Percentiles rank a stretch among this genome's conserved stretches.
Conservation (phyloP, 2,797 vertebrate genomes). For the Poeciliopsis turneri region DNA sequence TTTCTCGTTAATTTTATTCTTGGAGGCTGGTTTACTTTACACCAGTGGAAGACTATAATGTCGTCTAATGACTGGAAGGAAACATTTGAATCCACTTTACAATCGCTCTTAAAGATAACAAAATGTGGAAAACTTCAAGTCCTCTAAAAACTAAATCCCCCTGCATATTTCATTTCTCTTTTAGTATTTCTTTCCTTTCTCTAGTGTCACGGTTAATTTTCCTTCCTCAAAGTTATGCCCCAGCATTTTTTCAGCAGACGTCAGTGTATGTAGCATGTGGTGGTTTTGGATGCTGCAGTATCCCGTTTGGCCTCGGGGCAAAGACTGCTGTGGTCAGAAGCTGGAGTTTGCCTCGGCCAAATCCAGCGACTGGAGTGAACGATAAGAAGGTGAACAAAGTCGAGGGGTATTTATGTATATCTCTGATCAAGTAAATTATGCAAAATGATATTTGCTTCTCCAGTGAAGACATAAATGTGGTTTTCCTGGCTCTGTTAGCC, state of each 20-base stretch:
- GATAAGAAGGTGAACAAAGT: constrained; percentile 46
- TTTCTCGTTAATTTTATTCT: not conserved
- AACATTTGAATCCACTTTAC: not conserved
- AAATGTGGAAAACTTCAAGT: constrained; percentile 8
- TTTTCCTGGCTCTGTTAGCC: constrained; percentile 46
- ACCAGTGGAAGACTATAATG: not conserved
- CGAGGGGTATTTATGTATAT: not conserved
- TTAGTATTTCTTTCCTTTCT: constrained; percentile 19
- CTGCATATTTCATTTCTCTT: constrained; percentile 18
- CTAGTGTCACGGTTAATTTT: constrained; percentile 23
- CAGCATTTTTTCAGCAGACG: constrained; percentile 12
- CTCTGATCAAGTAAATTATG: constrained; percentile 5
- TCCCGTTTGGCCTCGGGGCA: constrained; percentile 51
- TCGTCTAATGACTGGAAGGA: not conserved
- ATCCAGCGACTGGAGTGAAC: constrained; percentile 44
- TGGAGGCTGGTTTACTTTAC: not conserved
- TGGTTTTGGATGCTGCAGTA: constrained; percentile 43
- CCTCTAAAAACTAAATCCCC: constrained; percentile 1
- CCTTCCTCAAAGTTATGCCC: constrained; percentile 19
- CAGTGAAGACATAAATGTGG: not conserved
- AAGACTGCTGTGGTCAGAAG: constrained; percentile 47
- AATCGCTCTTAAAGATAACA: not conserved
- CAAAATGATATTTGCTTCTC: not conserved
- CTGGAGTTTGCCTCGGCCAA: constrained; percentile 28
- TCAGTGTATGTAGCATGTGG: constrained; percentile 31